phyloP scores from a whole-genome alignment of 2,888 invertebrate species.

The Vanessa cardui region DNA sequence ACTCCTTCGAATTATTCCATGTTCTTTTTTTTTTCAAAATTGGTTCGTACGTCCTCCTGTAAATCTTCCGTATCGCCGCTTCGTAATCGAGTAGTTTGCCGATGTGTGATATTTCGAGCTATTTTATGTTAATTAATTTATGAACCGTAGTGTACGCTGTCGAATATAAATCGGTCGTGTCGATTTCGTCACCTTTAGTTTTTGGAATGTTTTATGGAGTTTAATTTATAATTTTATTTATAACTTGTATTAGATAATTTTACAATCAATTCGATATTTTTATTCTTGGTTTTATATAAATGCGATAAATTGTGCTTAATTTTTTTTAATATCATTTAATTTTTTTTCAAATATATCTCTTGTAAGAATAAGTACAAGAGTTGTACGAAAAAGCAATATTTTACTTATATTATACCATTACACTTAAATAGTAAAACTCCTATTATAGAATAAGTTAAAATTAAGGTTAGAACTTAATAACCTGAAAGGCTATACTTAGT shows the following conservation, averaged over 20 bases:
- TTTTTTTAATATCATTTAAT: neutral
- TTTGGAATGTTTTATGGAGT: constrained; percentile 13
- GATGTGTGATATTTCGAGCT: constrained; percentile 16
- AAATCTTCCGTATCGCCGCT: neutral
- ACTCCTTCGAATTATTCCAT: neutral
- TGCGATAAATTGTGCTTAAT: neutral
- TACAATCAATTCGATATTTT: constrained; percentile 5
- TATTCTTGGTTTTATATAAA: neutral
- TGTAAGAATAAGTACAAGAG: too few species aligned
- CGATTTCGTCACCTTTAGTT: constrained; percentile 1
- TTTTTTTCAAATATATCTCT: neutral
- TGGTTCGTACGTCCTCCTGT: neutral
- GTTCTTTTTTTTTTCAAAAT: neutral
- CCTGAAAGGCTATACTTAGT: constrained; percentile 16
- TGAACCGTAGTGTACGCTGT: constrained; percentile 1
- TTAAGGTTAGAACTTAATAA: constrained; percentile 19
- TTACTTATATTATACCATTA: constrained; percentile 8
- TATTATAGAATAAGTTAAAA: constrained; percentile 22
- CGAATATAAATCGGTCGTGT: neutral
- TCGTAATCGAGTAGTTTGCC: constrained; percentile 10
- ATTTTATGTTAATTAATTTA: neutral
- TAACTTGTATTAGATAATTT: constrained; percentile 4
- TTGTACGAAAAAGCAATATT: constrained; percentile 12
- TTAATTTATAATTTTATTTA: constrained; percentile 5
- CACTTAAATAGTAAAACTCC: constrained; percentile 9